Conservation (phyloP, 2,888 invertebrate genomes). For the Quadriops clusia region DNA sequence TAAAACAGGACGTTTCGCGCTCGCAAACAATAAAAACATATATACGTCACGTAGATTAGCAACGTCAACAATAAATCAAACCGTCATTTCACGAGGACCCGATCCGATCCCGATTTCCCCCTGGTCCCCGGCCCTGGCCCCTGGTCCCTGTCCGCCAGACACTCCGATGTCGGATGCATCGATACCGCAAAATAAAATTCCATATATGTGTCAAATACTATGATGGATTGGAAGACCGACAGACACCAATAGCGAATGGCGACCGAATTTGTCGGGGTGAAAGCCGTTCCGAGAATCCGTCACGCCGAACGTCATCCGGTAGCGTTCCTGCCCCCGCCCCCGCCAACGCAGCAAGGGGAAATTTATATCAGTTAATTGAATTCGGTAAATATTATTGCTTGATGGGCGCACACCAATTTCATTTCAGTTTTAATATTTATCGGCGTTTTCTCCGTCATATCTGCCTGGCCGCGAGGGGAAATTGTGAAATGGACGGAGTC, state of each 20-base stretch:
- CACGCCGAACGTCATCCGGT: conserved; percentile 28
- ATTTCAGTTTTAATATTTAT: conserved; percentile 28
- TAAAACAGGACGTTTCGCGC: conserved; percentile 35
- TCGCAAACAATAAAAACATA: conserved; percentile 38
- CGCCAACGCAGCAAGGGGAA: conserved; percentile 29
- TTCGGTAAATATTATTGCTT: conserved; percentile 30
- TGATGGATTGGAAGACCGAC: conserved; percentile 34
- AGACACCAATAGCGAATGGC: conserved; percentile 31
- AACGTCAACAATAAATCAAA: conserved; percentile 39
- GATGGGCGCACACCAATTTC: conserved; percentile 27
- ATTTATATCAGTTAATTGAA: conserved; percentile 34
- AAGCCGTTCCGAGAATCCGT: conserved; percentile 18
- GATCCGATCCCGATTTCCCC: conserved; percentile 16
- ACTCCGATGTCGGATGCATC: conserved; percentile 26
- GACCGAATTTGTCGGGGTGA: conserved; percentile 7
- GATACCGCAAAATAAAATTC: conserved; percentile 37
- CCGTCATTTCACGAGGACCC: conserved; percentile 35
- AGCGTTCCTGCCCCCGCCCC: too few species aligned
- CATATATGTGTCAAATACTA: conserved; percentile 32
- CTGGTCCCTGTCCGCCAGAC: conserved; percentile 14
- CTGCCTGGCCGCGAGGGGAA: too few species aligned
- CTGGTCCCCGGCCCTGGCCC: conserved; percentile 13
- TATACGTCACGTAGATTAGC: conserved; percentile 39
- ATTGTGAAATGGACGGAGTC: too few species aligned
- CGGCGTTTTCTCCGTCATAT: conserved; percentile 20